Evolutionary conservation across 2,113 vertebrate species (phyloP), one percentile per base, ranked within the genome.

Genomic region (Boleophthalmus pectinirostris): DNA sequence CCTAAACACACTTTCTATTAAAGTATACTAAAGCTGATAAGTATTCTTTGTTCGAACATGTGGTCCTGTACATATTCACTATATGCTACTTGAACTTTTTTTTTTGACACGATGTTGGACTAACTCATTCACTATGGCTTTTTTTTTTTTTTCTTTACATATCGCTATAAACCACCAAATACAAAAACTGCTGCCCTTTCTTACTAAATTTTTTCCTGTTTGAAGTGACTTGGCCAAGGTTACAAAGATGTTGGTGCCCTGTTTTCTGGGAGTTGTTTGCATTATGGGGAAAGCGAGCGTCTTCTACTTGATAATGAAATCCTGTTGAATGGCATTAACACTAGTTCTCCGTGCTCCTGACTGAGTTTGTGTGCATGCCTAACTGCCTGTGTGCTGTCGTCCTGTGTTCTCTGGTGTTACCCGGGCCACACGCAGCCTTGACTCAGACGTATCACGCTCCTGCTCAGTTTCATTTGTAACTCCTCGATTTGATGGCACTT

Each of bases 341-440:
- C 82, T 87, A 86, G 85, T 43, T 82, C 79, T 68, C 75, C 75
- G 80, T 79, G 80, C 74, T 77, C 88, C 73, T 79, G 83, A n/a
- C 56, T 60, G 58, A 77, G 81, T 87, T 83, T 76, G 87, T 91
- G 81, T 91, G 91, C 90, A 92, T 92, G 91, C 90, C 88, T 88
- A 88, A 88, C 88, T 91, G 90, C 91, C 87, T 91, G 91, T 90
- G 89, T 90, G 76, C 56, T 58, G 56, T 58, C 88, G 90, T 87
- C 49, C 73, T 83, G 77, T 72, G 83, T 65, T 82, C 45, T 76
- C 57, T 80, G 70, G 73, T 89, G 82, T 86, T 81, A 89, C 80
- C 69, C 85, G 78, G 69, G 80, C 78, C 78, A 77, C 89, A 74
- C 84, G 86, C 89, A 87, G 76, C 80, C 80, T 76, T 82, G 86